These are phyloP conservation scores for Ariolimax columbianus DNA, from an alignment of 2,888 invertebrate species.

Conservation along the genomic window DNA sequence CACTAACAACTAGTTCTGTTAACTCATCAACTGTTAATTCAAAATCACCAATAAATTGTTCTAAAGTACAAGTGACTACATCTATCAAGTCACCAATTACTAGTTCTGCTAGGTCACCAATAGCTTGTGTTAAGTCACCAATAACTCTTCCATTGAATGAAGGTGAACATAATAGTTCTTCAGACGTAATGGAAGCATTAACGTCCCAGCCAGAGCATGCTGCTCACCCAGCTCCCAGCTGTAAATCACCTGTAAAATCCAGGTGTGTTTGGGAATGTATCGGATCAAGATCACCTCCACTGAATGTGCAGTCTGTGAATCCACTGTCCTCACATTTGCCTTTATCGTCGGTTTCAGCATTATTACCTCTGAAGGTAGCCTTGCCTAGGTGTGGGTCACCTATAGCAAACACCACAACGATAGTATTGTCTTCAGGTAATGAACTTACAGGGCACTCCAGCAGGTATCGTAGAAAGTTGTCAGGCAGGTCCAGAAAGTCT, in stretches of 20 bases:
- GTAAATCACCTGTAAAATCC: background rate
- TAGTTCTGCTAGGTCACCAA: no score
- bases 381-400: background rate
- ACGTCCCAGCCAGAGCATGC: background rate
- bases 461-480: background rate
- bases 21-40: no score
- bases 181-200: background rate
- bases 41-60: no score
- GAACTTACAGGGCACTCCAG: background rate
- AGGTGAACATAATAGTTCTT: background rate
- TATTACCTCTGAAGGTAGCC: background rate
- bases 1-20: background rate
- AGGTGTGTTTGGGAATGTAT: no score
- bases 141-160: background rate
- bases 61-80: no score
- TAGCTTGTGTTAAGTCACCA: background rate
- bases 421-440: conserved; percentile 15
- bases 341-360: conserved; percentile 2
- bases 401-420: conserved; percentile 4
- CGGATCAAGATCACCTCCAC: background rate
- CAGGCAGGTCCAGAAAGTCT: background rate
- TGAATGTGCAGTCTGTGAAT: background rate
- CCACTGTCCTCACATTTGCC: background rate
- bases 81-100: no score
- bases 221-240: background rate